Evolutionary conservation across 2,113 vertebrate genomes (phyloP).

Genomic region (Passer montanus): DNA sequence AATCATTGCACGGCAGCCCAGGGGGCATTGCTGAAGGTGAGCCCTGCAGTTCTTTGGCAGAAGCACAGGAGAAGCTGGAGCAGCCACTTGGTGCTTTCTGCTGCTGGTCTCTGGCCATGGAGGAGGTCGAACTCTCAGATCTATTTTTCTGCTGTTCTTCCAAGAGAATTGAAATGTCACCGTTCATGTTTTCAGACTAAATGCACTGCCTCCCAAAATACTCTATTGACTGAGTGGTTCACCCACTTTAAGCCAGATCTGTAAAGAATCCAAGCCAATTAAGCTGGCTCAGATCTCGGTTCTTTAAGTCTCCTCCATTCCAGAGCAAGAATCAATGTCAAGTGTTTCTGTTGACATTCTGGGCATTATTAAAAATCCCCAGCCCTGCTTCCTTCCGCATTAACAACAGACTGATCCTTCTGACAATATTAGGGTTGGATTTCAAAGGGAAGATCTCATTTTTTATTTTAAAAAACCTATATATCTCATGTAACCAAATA

Average conservation of each 20-base stretch:
- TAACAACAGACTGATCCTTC: neutral
- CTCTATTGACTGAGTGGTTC: constrained; percentile 31
- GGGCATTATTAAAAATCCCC: neutral
- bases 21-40: neutral
- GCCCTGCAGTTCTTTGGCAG: neutral
- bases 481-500: neutral
- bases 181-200: neutral
- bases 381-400: neutral
- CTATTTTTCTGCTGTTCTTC: constrained; percentile 7
- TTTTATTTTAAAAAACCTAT: neutral
- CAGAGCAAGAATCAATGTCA: constrained; percentile 2
- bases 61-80: neutral
- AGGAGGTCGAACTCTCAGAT: constrained; percentile 7
- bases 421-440: neutral
- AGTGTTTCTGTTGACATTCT: neutral
- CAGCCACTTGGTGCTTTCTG: neutral
- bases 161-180: constrained; percentile 15
- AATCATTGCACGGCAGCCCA: neutral
- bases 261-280: constrained; percentile 16
- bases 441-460: neutral
- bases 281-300: neutral
- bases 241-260: neutral
- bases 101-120: neutral
- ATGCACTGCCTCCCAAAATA: constrained; percentile 18
- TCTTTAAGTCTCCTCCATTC: neutral